phyloP scores from a whole-genome alignment of 1,140 invertebrate genomes.

The Eumaeus atala region DNA sequence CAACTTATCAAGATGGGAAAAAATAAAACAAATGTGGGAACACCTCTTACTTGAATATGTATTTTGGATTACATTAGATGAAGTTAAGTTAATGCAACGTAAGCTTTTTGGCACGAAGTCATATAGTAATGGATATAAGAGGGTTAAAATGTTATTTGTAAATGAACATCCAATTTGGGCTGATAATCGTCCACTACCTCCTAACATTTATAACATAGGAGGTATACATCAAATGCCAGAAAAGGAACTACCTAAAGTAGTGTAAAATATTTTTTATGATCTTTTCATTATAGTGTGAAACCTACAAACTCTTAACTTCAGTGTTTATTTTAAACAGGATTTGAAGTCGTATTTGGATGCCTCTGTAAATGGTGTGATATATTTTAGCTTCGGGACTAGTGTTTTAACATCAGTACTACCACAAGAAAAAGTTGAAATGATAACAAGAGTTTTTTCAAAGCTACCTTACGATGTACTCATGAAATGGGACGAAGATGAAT shows the following conservation, averaged over 20 bases:
- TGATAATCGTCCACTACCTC: constrained; percentile 54
- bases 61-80: constrained; percentile 6
- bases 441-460: constrained; percentile 59
- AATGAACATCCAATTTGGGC: constrained; percentile 66
- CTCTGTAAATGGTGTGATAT: constrained; percentile 47
- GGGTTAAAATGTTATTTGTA: constrained; percentile 72
- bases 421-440: constrained; percentile 38
- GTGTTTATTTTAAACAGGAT: constrained; percentile 21
- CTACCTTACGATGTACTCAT: constrained; percentile 68
- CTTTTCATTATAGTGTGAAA: too few relatives aligned
- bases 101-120: constrained; percentile 53
- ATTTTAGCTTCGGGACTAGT: constrained; percentile 74
- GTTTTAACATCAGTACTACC: constrained; percentile 54
- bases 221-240: constrained; percentile 57
- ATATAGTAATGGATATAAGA: constrained; percentile 53
- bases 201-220: constrained; percentile 61
- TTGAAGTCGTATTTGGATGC: constrained; percentile 35
- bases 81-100: constrained; percentile 40
- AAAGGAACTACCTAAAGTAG: constrained; percentile 39
- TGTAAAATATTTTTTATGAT: too few relatives aligned
- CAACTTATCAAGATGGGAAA: constrained; percentile 29
- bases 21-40: constrained; percentile 25
- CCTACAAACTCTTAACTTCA: too few relatives aligned
- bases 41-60: constrained; percentile 32
- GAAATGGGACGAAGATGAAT: constrained; percentile 64